These are phyloP conservation scores for Perca fluviatilis DNA, from an alignment of 2,113 vertebrate species.

Conservation along the genomic window DNA sequence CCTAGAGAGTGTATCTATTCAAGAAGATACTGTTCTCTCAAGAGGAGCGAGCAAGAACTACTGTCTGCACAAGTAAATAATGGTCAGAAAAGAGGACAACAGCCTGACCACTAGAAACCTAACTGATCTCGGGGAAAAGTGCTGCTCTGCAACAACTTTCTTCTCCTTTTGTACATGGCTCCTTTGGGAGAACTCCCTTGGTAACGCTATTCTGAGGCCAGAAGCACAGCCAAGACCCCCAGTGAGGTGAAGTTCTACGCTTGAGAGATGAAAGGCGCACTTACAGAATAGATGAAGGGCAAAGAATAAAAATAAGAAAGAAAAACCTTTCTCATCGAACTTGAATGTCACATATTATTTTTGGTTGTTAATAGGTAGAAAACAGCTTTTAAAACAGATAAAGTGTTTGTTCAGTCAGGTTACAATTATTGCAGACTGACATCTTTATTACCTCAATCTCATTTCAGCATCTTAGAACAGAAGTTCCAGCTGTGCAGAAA, in stretches of 20 bases:
- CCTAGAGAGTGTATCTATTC: constrained; percentile 1
- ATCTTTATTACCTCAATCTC: constrained; percentile 54
- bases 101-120: constrained; percentile 51
- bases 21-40: constrained; percentile 17
- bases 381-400: constrained; percentile 32
- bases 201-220: constrained; percentile 52
- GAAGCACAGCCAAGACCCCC: constrained; percentile 43
- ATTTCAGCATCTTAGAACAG: constrained; percentile 50
- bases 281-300: constrained; percentile 50
- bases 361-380: constrained; percentile 17
- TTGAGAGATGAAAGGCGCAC: constrained; percentile 53
- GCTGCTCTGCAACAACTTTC: constrained; percentile 58
- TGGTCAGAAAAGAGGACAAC: constrained; percentile 50
- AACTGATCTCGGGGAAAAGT: constrained; percentile 59
- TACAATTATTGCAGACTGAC: constrained; percentile 36
- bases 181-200: constrained; percentile 42
- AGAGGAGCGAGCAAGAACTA: constrained; percentile 20
- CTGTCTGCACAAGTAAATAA: constrained; percentile 33
- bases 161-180: constrained; percentile 46
- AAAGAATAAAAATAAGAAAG: constrained; percentile 13
- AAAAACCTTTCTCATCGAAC: neutral
- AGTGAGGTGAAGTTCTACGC: constrained; percentile 44
- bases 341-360: constrained; percentile 16
- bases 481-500: constrained; percentile 67
- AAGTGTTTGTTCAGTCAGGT: constrained; percentile 47